A percentile compares a stretch with the other conserved stretches of the same genome.
Conservation (phyloP, 2,113 vertebrate species). For the Misgurnus anguillicaudatus region DNA sequence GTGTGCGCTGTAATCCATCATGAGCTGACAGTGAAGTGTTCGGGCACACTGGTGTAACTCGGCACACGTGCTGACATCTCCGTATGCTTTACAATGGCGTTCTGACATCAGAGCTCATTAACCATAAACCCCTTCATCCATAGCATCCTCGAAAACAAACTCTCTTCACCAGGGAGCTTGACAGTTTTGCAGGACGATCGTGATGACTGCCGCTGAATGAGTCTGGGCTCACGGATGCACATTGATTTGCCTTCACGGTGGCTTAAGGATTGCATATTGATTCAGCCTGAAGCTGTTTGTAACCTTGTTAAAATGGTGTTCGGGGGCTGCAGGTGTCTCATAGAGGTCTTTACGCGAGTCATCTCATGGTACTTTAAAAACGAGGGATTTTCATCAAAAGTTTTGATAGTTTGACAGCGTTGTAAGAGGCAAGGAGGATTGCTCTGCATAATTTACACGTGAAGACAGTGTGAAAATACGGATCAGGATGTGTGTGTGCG, state of each 20-base stretch:
- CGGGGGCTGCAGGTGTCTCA: not conserved
- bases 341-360: not conserved
- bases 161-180: conserved; percentile 19
- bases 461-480: too few relatives aligned
- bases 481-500: too few relatives aligned
- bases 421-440: too few relatives aligned
- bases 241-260: conserved; percentile 44
- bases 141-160: conserved; percentile 46
- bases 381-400: too few relatives aligned
- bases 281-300: conserved; percentile 42
- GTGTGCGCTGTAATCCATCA: conserved; percentile 23
- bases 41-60: conserved; percentile 34
- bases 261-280: conserved; percentile 43
- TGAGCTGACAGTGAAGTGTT: conserved; percentile 31
- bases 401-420: too few relatives aligned
- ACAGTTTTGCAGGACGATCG: conserved; percentile 23
- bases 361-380: not conserved
- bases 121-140: conserved; percentile 45
- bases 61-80: conserved; percentile 48
- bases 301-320: conserved; percentile 51
- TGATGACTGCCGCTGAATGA: not conserved
- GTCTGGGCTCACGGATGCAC: conserved; percentile 11
- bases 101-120: conserved; percentile 48
- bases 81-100: conserved; percentile 36
- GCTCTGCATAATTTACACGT: too few relatives aligned